Evolutionary conservation across 1,140 invertebrate genomes (phyloP), one percentile per base, ranked within the genome.

Genomic region (Maconellicoccus hirsutus): DNA sequence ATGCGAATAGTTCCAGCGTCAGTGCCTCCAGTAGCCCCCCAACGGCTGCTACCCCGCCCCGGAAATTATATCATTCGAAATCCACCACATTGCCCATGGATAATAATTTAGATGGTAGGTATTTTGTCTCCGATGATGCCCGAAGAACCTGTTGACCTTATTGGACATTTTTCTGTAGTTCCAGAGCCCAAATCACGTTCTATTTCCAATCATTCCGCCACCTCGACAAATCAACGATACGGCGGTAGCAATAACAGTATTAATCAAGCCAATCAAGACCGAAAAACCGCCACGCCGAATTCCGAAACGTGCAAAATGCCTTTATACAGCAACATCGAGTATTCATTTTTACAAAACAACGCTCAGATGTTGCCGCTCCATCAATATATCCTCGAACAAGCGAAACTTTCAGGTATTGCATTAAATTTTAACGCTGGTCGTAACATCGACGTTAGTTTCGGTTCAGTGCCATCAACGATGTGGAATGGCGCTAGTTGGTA

Each of bases 311-410:
- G 52, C 38, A 42, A 42, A 66, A 52, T 19, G 1, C 87, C 87
- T 0, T 77, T 89, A 29, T 89, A 89, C 76, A 87, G 85, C 71
- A 89, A 90, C 78, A 86, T 87, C 82, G 87, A 88, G 76, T 81
- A 83, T 74, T 73, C 73, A 71, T 76, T 75, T 71, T 70, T 75
- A 39, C 84, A 84, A 75, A 83, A 84, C 80, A 84, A 86, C 66
- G 83, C 86, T 75, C 89, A 93, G 78, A 79, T 93, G 66, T 78
- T 93, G 75, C 91, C 91, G 2, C 80, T 94, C 70, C 91, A 93
- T 77, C 89, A 93, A 78, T 94, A 93, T 77, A 91, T 94, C 70
- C 82, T 94, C 74, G 91, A 94, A 78, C 89, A 94, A 81, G 87
- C 87, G 0, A 88, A 89, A 79, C 79, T 89, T 6, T 88, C 87